These are phyloP conservation scores for Drosophila persimilis DNA, from an alignment of 1,140 invertebrate genomes.

Conservation along the genomic window DNA sequence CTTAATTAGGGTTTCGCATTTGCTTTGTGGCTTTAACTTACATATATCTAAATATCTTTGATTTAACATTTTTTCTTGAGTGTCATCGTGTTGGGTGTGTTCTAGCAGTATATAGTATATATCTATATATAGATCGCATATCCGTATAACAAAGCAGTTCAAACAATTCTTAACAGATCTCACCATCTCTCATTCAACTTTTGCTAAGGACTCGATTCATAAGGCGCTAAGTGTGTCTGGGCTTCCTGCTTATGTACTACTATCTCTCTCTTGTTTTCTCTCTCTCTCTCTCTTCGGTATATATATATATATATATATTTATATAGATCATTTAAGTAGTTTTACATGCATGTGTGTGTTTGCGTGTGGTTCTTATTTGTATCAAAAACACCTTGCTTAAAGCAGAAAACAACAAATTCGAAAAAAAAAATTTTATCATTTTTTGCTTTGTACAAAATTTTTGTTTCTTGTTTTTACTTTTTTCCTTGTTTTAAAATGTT, in stretches of 20 bases:
- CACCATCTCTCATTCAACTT: constrained; percentile 8
- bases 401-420: constrained; percentile 22
- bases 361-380: constrained; percentile 23
- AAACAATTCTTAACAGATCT: constrained; percentile 64
- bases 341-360: constrained; percentile 16
- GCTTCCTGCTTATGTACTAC: constrained; percentile 19
- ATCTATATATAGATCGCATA: constrained; percentile 25
- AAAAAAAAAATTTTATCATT: constrained; percentile 21
- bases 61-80: constrained; percentile 76
- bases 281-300: constrained; percentile 24
- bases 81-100: constrained; percentile 37
- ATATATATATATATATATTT: constrained; percentile 29
- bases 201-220: constrained; percentile 70
- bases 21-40: constrained; percentile 19
- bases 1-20: constrained; percentile 24
- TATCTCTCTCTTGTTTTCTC: constrained; percentile 25
- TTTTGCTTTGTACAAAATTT: constrained; percentile 22
- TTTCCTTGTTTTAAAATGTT: no score
- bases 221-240: constrained; percentile 65
- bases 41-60: constrained; percentile 70
- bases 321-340: constrained; percentile 31
- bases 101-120: constrained; percentile 13
- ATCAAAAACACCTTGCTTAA: constrained; percentile 29
- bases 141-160: constrained; percentile 53
- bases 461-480: not conserved